Conservation (phyloP, 2,888 invertebrate genomes). For the Polydrusus tereticollis region DNA sequence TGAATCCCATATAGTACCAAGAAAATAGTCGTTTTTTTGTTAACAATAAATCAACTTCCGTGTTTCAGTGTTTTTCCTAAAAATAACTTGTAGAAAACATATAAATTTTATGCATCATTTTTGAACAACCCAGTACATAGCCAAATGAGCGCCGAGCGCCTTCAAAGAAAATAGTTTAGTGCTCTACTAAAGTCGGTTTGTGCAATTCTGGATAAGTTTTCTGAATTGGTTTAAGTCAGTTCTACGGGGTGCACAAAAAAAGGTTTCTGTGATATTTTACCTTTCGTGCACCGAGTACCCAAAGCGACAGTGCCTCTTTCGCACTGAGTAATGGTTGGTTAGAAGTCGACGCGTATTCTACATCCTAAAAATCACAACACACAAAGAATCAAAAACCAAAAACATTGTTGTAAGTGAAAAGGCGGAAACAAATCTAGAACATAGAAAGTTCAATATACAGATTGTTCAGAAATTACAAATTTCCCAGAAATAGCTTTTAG, state of each 20-base stretch:
- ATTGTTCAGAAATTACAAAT: too few relatives aligned
- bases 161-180: too few relatives aligned
- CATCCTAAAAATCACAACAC: constrained; percentile 72
- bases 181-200: neutral
- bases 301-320: constrained; percentile 94
- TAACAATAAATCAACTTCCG: too few relatives aligned
- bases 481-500: too few relatives aligned
- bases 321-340: constrained; percentile 89
- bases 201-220: neutral
- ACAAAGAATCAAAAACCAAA: constrained; percentile 21
- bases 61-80: too few relatives aligned
- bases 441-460: too few relatives aligned
- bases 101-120: too few relatives aligned
- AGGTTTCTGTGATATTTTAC: constrained; percentile 67
- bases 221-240: neutral
- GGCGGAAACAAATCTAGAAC: neutral
- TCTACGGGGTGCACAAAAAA: constrained; percentile 46
- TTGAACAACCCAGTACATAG: too few relatives aligned
- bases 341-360: constrained; percentile 75
- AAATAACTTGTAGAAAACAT: too few relatives aligned
- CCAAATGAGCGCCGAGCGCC: too few relatives aligned
- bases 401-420: neutral
- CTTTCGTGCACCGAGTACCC: constrained; percentile 95
- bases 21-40: too few relatives aligned
- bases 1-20: too few relatives aligned